Evolutionary conservation across 2,113 vertebrate genomes (phyloP).

Genomic region (Pygoscelis antarcticus): DNA sequence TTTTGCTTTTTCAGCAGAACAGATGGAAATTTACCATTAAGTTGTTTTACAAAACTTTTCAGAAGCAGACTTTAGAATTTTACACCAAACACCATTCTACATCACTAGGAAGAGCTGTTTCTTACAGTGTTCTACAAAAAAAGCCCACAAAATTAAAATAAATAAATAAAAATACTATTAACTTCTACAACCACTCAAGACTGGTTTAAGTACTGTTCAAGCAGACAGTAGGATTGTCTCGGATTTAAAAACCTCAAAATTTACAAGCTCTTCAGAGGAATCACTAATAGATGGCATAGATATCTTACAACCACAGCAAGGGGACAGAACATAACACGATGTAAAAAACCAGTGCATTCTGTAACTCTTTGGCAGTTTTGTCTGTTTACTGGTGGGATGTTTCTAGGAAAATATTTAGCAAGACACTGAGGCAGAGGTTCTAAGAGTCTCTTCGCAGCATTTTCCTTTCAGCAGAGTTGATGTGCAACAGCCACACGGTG

Average conservation of each 20-base stretch:
- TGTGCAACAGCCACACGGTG: background rate
- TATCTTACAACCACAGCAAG: background rate
- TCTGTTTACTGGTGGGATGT: background rate
- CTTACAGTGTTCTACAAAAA: background rate
- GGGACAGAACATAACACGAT: background rate
- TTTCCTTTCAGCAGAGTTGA: background rate
- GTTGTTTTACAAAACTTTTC: background rate
- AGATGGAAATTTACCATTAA: background rate
- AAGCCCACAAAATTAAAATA: background rate
- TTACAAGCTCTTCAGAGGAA: background rate
- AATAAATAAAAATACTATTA: background rate
- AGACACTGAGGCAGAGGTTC: background rate
- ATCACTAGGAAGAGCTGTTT: background rate
- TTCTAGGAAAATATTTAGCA: background rate
- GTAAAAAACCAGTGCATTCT: background rate
- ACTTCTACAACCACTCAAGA: background rate
- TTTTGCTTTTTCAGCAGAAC: background rate
- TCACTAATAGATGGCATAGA: background rate
- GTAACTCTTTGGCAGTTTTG: background rate
- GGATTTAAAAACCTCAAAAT: background rate
- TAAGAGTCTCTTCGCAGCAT: background rate
- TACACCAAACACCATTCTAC: background rate
- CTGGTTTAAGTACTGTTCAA: background rate
- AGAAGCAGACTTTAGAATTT: background rate
- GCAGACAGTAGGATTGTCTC: background rate